phyloP scores from a whole-genome alignment of 2,797 vertebrate genomes.

The Paguma larvata region DNA sequence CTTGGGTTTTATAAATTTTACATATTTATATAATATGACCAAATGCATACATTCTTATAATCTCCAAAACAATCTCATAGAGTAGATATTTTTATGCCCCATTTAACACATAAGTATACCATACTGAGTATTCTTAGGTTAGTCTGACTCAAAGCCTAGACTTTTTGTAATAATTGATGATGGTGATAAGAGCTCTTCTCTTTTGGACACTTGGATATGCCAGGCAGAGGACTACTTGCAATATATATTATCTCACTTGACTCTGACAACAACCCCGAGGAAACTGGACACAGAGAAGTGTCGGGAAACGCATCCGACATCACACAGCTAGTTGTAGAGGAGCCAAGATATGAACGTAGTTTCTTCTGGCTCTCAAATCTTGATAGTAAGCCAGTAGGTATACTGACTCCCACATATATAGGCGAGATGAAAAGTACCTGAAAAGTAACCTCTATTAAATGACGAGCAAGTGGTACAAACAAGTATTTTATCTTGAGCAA shows the following conservation, averaged over 20 bases:
- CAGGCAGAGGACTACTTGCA: neutral
- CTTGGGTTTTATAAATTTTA: neutral
- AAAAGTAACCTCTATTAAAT: conserved; percentile 1
- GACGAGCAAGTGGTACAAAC: neutral
- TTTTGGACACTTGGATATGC: neutral
- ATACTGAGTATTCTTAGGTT: neutral
- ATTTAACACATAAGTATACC: neutral
- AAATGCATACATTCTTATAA: neutral
- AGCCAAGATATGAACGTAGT: neutral
- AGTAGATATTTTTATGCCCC: neutral
- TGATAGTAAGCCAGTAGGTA: neutral
- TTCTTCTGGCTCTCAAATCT: neutral
- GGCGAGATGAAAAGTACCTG: neutral
- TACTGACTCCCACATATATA: neutral
- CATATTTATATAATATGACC: neutral
- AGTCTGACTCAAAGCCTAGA: neutral
- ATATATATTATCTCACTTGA: neutral
- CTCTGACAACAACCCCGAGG: neutral
- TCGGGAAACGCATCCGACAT: neutral
- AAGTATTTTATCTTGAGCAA: conserved; percentile 20
- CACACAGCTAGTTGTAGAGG: neutral
- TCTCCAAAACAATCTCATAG: neutral
- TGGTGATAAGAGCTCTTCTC: neutral
- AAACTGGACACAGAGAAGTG: neutral
- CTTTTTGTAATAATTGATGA: neutral